Percentiles rank a stretch among this genome's conserved stretches.
These are phyloP conservation scores for Eurystomus glaucurus DNA, from an alignment of 2,797 vertebrate genomes.

Conservation along the genomic window DNA sequence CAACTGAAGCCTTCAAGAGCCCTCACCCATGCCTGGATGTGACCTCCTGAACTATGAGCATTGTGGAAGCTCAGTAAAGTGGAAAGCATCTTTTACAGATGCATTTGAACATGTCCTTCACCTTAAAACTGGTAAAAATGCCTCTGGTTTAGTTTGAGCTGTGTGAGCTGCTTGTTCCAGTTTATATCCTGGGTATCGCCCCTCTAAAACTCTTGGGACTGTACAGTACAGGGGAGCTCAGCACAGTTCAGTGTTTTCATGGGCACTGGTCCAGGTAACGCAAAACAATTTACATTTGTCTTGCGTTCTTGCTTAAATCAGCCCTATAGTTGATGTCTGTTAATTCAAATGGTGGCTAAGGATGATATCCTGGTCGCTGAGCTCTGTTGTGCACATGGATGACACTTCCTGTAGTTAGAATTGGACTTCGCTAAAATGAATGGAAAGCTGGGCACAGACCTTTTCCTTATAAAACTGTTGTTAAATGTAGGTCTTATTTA, in stretches of 20 bases:
- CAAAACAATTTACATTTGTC: not conserved
- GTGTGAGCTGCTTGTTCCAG: not conserved
- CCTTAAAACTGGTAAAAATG: not conserved
- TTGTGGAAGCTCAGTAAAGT: not conserved
- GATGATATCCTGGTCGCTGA: not conserved
- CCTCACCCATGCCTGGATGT: accelerated
- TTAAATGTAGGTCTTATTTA: not conserved
- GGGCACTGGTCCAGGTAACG: not conserved
- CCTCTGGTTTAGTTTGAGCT: not conserved
- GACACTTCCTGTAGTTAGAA: not conserved
- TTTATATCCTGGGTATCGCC: not conserved
- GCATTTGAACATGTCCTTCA: not conserved
- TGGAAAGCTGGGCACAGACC: not conserved
- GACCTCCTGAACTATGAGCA: accelerated
- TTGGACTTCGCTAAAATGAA: not conserved
- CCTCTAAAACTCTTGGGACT: not conserved
- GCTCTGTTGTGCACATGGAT: not conserved
- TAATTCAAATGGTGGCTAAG: not conserved
- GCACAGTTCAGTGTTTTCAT: not conserved
- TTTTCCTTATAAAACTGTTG: not conserved
- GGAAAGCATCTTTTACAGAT: not conserved
- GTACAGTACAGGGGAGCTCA: not conserved
- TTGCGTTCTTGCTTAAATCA: not conserved
- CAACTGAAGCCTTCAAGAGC: not conserved
- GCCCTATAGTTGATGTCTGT: not conserved